phyloP scores from a whole-genome alignment of 1,140 invertebrate species.

The Pollicipes pollicipes region DNA sequence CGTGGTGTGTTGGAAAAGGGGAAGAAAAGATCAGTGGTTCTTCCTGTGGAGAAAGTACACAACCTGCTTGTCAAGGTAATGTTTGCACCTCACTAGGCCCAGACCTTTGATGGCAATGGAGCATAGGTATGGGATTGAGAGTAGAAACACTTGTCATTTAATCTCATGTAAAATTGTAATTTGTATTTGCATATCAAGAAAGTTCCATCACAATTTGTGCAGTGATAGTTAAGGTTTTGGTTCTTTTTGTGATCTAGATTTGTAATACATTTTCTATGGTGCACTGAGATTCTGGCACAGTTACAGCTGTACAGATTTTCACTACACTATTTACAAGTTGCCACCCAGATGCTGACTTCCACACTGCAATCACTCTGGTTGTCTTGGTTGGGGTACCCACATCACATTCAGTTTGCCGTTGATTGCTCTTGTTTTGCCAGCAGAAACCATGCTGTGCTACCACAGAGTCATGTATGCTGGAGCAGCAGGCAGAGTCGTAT shows the following conservation, averaged over 20 bases:
- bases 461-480: too few relatives aligned
- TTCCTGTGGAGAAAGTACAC: conserved; percentile 82
- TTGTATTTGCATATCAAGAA: neutral
- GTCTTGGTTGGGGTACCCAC: conserved; percentile 9
- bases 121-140: neutral
- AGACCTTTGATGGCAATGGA: conserved; percentile 55
- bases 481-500: too few relatives aligned
- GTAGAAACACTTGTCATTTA: neutral
- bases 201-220: too few relatives aligned
- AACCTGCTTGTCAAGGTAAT: conserved; percentile 33
- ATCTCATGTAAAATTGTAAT: neutral
- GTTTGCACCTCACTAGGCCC: too few relatives aligned
- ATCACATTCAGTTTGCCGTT: conserved; percentile 10
- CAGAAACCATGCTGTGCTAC: conserved; percentile 8
- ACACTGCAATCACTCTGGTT: neutral
- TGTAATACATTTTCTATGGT: conserved; percentile 1
- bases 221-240: too few relatives aligned
- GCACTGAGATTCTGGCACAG: conserved; percentile 8
- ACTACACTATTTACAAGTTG: too few relatives aligned
- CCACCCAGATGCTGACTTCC: too few relatives aligned
- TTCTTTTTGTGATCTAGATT: conserved; percentile 2
- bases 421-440: conserved; percentile 10
- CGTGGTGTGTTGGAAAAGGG: conserved; percentile 61
- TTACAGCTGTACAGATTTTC: neutral
- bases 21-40: conserved; percentile 58